These are phyloP conservation scores for human (Homo sapiens) DNA, from an alignment of 2,113 vertebrate genomes.

Conservation along the genomic window GRCh38 chr9:13177001-13177500, in stretches of 20 bases:
- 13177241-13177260: constrained; percentile 5
- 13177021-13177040: background rate
- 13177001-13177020: background rate
- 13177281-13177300: background rate
- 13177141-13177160: background rate
- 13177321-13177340: background rate
- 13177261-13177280: background rate
- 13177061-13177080: background rate
- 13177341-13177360: background rate
- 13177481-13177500: background rate
- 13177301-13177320: background rate
- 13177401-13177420: background rate
- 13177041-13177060: background rate
- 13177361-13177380: background rate
- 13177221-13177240: background rate
- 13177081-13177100: background rate
- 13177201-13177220: background rate
- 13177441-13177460: background rate
- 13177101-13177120: background rate
- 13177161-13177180: background rate
- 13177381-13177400: background rate
- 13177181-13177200: background rate
- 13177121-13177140: background rate
- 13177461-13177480: background rate
- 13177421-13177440: background rate